Base-by-base conservation (phyloP, 35 echinoderm and acorn worm genomes). In the Lytechinus pictus region DNA sequence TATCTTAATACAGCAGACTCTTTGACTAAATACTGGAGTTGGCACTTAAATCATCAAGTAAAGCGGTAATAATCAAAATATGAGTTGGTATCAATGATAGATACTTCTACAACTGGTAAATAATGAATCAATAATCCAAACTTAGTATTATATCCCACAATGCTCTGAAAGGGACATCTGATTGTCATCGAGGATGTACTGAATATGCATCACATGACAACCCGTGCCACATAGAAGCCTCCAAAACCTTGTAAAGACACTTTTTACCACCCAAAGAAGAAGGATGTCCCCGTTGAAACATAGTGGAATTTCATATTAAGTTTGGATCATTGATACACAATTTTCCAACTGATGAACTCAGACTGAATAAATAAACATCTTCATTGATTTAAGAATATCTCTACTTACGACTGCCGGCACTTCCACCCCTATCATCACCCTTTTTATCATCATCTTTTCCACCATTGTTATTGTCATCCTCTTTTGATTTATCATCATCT, bases 391-490 rank as follows among this genome's bases (percentile, higher is more conserved):
- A 58, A 1, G 12, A 92, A 52, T 92, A 6, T 19, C 11, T 11
- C 10, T 24, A 10, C 44, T 10, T 10, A 52, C 28, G 10, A 28
- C 52, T 54, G 6, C 54, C 92, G 55, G 53, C 52, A 54, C 9
- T 27, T 24, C 52, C 27, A 28, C 53, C 11, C 10, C 88, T 54
- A 52, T 90, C 88, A 90, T 90, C 88, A 14, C 21, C 52, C n/a
- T 54, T 90, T 53, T 92, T 58, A 54, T 57, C 95, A 53, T 51
- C 92, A n/a, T 61, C 86, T 21, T 21, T 89, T 21, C 28, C 55
- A 93, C 7, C 53, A 14, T 57, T 96, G 10, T 97, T 86, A n/a
- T 97, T 86, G 14, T 60, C 55, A 55, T 97, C 94, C 33, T 44
- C 33, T 44, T 44, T 44, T 2, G 33, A 44, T 13, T 97, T 94